Percentiles rank a stretch among this genome's conserved stretches.
phyloP scores from a whole-genome alignment of 2,888 invertebrate species.

The Cenopis cana region DNA sequence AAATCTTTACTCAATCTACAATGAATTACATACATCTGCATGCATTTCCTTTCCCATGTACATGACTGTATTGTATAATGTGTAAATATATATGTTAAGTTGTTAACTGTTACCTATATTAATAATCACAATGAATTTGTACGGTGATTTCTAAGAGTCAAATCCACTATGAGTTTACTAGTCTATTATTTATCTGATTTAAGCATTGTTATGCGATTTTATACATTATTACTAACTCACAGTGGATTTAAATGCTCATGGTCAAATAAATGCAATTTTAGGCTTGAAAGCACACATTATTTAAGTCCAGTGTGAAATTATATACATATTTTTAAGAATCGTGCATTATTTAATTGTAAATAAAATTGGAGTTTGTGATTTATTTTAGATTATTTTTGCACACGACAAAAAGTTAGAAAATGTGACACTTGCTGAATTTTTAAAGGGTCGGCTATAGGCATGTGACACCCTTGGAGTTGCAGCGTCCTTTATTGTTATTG shows the following conservation, averaged over 20 bases:
- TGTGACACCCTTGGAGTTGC: conserved; percentile 16
- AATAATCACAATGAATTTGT: conserved; percentile 43
- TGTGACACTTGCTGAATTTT: no score
- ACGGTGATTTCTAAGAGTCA: conserved; percentile 62
- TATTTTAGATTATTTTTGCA: conserved; percentile 19
- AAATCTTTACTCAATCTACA: background rate
- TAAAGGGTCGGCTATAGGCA: no score
- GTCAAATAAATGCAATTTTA: conserved; percentile 53
- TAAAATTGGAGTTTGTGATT: conserved; percentile 29
- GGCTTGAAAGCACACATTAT: conserved; percentile 30
- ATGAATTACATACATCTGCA: conserved; percentile 51
- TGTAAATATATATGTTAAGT: conserved; percentile 71
- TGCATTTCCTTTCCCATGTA: conserved; percentile 65
- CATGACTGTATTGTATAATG: conserved; percentile 55
- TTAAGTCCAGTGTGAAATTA: conserved; percentile 33
- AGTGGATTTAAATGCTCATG: conserved; percentile 71
- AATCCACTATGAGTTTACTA: conserved; percentile 70
- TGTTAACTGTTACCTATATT: conserved; percentile 68
- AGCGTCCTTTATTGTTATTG: no score
- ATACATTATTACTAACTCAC: conserved; percentile 56
- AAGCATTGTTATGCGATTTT: conserved; percentile 46
- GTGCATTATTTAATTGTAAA: conserved; percentile 33
- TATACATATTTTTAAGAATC: conserved; percentile 30
- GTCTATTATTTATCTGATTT: conserved; percentile 74
- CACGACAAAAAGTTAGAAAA: conserved; percentile 16